Evolutionary conservation across 2,888 invertebrate genomes (phyloP).

Genomic region (Catonia carolina): DNA sequence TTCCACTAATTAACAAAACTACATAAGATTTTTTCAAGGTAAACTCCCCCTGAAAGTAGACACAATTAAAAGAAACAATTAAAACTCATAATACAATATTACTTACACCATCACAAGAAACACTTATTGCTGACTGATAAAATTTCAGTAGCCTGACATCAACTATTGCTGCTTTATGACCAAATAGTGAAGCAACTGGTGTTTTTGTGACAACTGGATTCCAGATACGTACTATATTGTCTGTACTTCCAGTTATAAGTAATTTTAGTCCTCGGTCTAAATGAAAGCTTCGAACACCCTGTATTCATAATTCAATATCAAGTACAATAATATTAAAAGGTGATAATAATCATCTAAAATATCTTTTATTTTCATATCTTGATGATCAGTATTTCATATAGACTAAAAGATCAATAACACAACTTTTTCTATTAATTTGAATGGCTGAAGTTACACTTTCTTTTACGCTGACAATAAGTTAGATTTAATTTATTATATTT

Average conservation of each 20-base stretch:
- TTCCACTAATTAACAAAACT: too few species aligned
- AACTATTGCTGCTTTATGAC: conserved; percentile 44
- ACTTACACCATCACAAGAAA: conserved; percentile 52
- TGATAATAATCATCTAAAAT: too few species aligned
- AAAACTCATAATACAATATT: too few species aligned
- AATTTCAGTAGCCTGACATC: conserved; percentile 50
- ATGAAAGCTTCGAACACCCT: conserved; percentile 56
- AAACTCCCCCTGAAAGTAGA: too few species aligned
- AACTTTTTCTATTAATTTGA: too few species aligned
- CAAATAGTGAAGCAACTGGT: conserved; percentile 41
- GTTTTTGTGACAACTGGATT: conserved; percentile 45
- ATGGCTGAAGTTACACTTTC: too few species aligned
- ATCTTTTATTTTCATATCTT: too few species aligned
- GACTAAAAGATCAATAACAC: too few species aligned
- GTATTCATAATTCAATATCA: conserved; percentile 33
- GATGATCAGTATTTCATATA: too few species aligned
- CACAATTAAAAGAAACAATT: too few species aligned
- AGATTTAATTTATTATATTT: too few species aligned
- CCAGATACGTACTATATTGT: conserved; percentile 52
- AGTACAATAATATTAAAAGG: neutral
- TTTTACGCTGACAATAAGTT: too few species aligned
- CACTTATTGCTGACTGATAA: conserved; percentile 48
- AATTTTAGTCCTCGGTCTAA: conserved; percentile 46
- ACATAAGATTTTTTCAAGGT: neutral
- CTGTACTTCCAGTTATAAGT: conserved; percentile 51